Percentiles rank a stretch among this genome's conserved stretches.
Evolutionary conservation across 2,113 vertebrate species (phyloP).

Genomic region (Vulpes ferrilata): DNA sequence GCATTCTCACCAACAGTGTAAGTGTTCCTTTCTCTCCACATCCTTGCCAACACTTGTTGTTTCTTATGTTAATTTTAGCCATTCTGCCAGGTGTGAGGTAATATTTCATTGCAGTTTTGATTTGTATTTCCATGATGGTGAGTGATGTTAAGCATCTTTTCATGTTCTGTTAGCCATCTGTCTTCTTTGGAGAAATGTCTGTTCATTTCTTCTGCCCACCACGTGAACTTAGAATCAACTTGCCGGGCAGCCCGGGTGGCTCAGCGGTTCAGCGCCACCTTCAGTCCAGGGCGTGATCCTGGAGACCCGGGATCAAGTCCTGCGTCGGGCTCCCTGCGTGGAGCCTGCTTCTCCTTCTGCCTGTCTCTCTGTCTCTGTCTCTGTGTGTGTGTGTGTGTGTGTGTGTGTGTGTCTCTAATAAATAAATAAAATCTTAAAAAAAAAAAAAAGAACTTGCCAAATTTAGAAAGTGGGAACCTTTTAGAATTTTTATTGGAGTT

Average conservation of each 20-base stretch:
- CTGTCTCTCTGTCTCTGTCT: too few species aligned
- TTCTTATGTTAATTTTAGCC: neutral
- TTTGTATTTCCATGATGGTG: neutral
- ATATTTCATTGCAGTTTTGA: neutral
- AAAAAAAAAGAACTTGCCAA: neutral
- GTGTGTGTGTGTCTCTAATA: too few species aligned
- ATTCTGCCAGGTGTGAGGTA: neutral
- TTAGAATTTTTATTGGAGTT: constrained; percentile 8
- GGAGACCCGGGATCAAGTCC: too few species aligned
- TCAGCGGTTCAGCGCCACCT: too few species aligned
- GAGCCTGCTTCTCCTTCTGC: too few species aligned
- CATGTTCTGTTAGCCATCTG: neutral
- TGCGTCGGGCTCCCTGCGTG: too few species aligned
- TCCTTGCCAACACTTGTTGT: neutral
- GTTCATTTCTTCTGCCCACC: neutral
- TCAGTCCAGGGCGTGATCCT: too few species aligned
- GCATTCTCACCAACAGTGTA: neutral
- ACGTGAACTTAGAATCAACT: neutral
- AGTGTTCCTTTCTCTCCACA: neutral
- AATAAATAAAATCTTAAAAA: too few species aligned
- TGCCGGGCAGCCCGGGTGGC: neutral
- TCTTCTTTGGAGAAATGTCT: neutral
- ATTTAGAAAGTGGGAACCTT: neutral
- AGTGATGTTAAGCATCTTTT: neutral
- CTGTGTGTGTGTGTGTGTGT: too few species aligned